Conservation (phyloP, 2,888 invertebrate genomes). For the Cyclophora albipunctata region DNA sequence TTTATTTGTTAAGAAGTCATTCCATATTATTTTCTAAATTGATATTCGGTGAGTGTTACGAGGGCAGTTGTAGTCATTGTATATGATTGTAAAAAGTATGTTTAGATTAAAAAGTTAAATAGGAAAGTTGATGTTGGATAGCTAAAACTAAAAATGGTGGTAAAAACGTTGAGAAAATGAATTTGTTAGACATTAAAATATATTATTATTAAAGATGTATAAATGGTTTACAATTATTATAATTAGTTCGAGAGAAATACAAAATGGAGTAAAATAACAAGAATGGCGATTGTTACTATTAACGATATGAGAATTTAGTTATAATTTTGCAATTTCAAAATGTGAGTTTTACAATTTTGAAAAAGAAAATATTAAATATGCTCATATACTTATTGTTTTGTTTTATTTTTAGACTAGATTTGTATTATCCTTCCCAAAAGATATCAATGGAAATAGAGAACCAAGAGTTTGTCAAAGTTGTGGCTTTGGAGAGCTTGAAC, state of each 20-base stretch:
- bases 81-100: slow-evolving; percentile 69
- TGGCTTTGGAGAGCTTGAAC: too few species aligned
- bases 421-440: not conserved
- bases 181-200: slow-evolving; percentile 74
- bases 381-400: slow-evolving; percentile 59
- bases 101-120: slow-evolving; percentile 68
- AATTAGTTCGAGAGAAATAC: slow-evolving; percentile 69
- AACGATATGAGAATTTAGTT: slow-evolving; percentile 75
- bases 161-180: slow-evolving; percentile 66
- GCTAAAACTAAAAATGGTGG: slow-evolving; percentile 57
- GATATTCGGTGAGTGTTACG: slow-evolving; percentile 53
- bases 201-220: slow-evolving; percentile 74
- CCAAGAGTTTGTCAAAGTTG: too few species aligned
- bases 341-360: slow-evolving; percentile 77
- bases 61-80: slow-evolving; percentile 54
- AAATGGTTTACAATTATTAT: slow-evolving; percentile 73
- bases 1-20: slow-evolving; percentile 48
- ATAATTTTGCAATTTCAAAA: slow-evolving; percentile 76
- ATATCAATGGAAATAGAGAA: too few species aligned
- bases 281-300: slow-evolving; percentile 73
- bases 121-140: slow-evolving; percentile 68
- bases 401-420: slow-evolving; percentile 35
- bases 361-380: slow-evolving; percentile 75
- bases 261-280: slow-evolving; percentile 56
- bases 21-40: slow-evolving; percentile 65